Evolutionary conservation across 2,888 invertebrate species (phyloP).

Genomic region (Smittia sp.): DNA sequence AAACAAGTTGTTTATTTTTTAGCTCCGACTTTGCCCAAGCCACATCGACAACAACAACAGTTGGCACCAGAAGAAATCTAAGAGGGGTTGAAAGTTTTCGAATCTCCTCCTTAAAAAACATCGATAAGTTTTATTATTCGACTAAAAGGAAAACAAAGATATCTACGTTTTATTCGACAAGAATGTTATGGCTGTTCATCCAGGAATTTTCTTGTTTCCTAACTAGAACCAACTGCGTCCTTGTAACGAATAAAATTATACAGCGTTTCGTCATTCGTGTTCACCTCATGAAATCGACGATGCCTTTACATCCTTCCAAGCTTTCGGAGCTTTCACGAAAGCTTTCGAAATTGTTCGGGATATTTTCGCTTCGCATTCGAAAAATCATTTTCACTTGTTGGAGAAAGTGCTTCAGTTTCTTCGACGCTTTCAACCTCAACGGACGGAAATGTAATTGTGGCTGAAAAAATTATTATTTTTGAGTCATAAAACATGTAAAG

Average conservation of each 20-base stretch:
- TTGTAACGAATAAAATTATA: too few species aligned
- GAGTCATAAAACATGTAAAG: too few species aligned
- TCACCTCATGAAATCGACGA: too few species aligned
- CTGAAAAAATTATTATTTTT: too few species aligned
- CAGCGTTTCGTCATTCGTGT: too few species aligned
- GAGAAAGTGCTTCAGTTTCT: not conserved
- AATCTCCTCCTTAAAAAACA: not conserved
- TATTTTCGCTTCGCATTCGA: not conserved
- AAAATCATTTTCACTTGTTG: not conserved
- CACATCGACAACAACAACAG: not conserved
- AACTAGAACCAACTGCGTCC: too few species aligned
- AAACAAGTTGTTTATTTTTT: conserved; percentile 26
- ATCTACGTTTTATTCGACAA: too few species aligned
- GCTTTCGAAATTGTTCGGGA: not conserved
- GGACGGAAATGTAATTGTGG: not conserved
- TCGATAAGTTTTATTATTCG: not conserved
- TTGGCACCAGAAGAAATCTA: not conserved
- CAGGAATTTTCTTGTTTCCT: too few species aligned
- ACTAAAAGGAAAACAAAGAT: too few species aligned
- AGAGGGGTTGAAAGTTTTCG: not conserved
- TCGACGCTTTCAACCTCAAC: not conserved
- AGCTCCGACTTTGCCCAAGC: not conserved
- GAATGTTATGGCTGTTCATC: too few species aligned
- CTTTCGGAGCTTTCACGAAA: not conserved
- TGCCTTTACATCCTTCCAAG: too few species aligned